Conservation (phyloP, 2,113 vertebrate genomes). For the Eretmochelys imbricata region DNA sequence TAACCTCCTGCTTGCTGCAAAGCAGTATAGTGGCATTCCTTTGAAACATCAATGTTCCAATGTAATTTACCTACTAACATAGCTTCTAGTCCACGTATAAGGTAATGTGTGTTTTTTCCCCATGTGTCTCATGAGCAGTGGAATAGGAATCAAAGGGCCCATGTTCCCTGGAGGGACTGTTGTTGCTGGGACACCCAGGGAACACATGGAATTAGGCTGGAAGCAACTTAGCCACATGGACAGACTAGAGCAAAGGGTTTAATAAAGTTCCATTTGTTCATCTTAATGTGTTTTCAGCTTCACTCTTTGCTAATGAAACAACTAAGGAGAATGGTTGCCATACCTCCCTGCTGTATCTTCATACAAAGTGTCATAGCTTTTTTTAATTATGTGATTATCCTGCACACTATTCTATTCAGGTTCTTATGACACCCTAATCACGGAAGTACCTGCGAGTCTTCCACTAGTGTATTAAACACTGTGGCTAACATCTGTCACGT, state of each 20-base stretch:
- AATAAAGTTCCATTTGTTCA: neutral
- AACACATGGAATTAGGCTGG: neutral
- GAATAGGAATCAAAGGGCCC: neutral
- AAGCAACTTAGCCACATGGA: neutral
- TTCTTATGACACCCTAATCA: neutral
- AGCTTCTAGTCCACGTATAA: too few relatives aligned
- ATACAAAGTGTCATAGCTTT: neutral
- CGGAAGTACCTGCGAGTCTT: neutral
- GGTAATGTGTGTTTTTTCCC: neutral
- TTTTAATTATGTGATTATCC: neutral
- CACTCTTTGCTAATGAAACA: neutral
- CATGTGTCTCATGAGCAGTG: neutral
- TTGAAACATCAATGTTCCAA: too few relatives aligned
- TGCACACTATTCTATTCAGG: neutral
- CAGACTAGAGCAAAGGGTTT: neutral
- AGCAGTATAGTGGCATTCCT: too few relatives aligned
- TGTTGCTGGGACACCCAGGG: neutral
- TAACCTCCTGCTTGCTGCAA: neutral
- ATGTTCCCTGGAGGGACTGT: neutral
- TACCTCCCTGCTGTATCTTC: neutral
- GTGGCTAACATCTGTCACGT: neutral
- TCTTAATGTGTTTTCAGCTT: neutral
- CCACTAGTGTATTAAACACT: neutral
- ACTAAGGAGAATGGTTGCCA: neutral
- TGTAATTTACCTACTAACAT: neutral